These are phyloP conservation scores for Plebejus anna DNA, from an alignment of 2,888 invertebrate genomes.

Conservation along the genomic window DNA sequence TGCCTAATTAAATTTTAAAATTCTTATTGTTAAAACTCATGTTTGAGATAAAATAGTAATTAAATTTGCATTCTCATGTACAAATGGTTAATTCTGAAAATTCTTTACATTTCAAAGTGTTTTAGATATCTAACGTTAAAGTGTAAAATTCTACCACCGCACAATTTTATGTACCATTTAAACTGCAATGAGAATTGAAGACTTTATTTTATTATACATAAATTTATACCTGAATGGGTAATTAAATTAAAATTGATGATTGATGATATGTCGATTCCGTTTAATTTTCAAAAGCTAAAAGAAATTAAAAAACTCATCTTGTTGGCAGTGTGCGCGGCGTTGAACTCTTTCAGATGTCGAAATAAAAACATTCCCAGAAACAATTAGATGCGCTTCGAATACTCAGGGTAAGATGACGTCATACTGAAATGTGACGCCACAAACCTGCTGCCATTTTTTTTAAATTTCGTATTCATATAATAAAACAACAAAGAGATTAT, in stretches of 20 bases:
- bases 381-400: slow-evolving; percentile 5
- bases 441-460: not conserved
- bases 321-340: slow-evolving; percentile 1
- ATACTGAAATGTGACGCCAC: not conserved
- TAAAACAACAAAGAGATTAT: no score
- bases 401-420: not conserved
- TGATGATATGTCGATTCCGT: no score
- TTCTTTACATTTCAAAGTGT: not conserved
- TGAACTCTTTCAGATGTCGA: slow-evolving; percentile 11
- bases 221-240: no score
- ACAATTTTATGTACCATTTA: not conserved
- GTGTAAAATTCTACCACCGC: not conserved
- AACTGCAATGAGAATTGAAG: not conserved
- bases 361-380: slow-evolving; percentile 20
- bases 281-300: no score
- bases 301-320: not conserved
- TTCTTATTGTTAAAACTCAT: not conserved
- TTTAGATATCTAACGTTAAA: not conserved
- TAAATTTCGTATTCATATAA: no score
- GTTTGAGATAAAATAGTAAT: not conserved
- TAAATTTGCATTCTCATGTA: not conserved
- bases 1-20: not conserved
- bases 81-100: not conserved
- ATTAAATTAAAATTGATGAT: no score
- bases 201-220: no score